Evolutionary conservation across 2,797 vertebrate genomes (phyloP), one percentile per base, ranked within the genome.

Genomic region (Pitangus sulphuratus): DNA sequence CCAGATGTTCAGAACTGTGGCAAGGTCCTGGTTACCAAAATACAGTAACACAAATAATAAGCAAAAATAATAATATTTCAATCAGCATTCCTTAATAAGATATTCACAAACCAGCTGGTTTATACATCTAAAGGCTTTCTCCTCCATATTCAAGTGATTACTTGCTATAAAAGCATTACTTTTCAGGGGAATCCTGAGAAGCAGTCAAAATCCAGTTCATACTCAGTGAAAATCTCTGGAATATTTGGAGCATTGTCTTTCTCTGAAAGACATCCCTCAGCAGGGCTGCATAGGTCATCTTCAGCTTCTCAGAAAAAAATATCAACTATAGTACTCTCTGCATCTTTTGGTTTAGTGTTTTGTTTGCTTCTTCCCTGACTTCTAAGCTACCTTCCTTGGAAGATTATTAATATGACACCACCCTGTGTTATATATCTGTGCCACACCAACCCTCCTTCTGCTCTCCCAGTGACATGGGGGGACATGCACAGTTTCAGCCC

Each of bases 21-120:
- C 56, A 90, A 94, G 50, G 65, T 69, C 33, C 54, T 65, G 13
- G 64, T 69, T 76, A 54, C n/a, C 42, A 95, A 94, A 89, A 86
- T 76, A 87, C 51, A 89, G 60, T 20, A 76, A 70, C 19, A 12
- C 8, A 30, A 51, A 51, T 30, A 51, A 18, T 18, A 51, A 51
- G 17, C 17, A 72, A 89, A 90, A 91, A 80, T 47, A 79, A 66
- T 64, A 90, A 57, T 79, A 91, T 83, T 97, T 95, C 66, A 89
- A 90, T 87, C 92, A 87, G 33, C 51, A 39, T 86, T 89, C 64
- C 69, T 87, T 84, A 89, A 90, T 24, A 84, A 50, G 39, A 89
- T 84, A 89, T 87, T 95, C 53, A 90, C 60, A 89, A 91, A 89
- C 8, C 70, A 92, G 64, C 28, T 92, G 75, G 54, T 84, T 89